These are phyloP conservation scores for Chrysotoxum bicinctum DNA, from an alignment of 2,888 invertebrate species.

Conservation along the genomic window DNA sequence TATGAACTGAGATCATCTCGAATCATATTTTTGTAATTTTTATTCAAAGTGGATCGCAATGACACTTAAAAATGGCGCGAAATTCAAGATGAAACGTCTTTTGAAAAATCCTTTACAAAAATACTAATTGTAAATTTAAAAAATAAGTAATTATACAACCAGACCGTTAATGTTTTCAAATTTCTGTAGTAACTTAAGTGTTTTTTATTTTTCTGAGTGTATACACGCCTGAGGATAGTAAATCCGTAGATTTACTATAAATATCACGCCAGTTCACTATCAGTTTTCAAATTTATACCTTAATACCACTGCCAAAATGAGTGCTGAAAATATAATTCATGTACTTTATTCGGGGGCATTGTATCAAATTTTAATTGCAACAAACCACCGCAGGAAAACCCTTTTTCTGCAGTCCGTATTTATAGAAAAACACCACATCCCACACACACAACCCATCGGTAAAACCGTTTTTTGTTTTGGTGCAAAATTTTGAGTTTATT, in stretches of 20 bases:
- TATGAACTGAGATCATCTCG: too few species aligned
- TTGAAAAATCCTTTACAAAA: too few species aligned
- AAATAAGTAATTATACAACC: background rate
- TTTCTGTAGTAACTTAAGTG: background rate
- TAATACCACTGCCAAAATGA: slow-evolving; percentile 37
- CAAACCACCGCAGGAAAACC: slow-evolving; percentile 2
- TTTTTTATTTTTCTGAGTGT: background rate
- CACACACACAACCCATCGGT: background rate
- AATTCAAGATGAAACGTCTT: too few species aligned
- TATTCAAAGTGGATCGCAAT: too few species aligned
- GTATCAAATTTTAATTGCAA: slow-evolving; percentile 67
- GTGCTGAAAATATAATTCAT: slow-evolving; percentile 45
- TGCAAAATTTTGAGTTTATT: slow-evolving; percentile 56
- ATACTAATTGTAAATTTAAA: background rate
- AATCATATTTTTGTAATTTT: too few species aligned
- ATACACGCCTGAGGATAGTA: background rate
- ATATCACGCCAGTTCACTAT: slow-evolving; percentile 36
- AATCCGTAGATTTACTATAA: slow-evolving; percentile 55
- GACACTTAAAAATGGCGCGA: too few species aligned
- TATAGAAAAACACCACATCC: background rate
- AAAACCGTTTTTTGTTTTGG: background rate
- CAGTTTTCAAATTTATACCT: slow-evolving; percentile 59
- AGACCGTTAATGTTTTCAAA: background rate
- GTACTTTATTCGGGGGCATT: slow-evolving; percentile 55
- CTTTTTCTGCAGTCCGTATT: background rate